Evolutionary conservation across 2,888 invertebrate species (phyloP).

Genomic region (Chydorus sphaericus): DNA sequence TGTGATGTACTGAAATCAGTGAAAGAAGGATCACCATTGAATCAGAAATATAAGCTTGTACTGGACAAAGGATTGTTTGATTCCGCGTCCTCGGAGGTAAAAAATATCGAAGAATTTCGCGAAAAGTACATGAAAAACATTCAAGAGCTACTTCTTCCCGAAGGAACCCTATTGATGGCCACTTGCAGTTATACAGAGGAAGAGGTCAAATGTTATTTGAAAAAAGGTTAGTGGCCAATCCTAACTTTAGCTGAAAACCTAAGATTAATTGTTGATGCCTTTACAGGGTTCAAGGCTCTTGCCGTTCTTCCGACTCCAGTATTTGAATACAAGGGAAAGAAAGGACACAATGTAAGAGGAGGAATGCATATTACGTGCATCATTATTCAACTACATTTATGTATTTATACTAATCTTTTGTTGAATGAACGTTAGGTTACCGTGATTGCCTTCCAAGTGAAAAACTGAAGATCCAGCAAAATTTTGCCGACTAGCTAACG

Average conservation of each 20-base stretch:
- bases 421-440: too few relatives aligned
- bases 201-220: not conserved
- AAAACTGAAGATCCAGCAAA: not conserved
- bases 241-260: too few relatives aligned
- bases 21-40: not conserved
- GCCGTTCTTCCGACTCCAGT: conserved; percentile 1
- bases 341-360: conserved; percentile 5
- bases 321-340: conserved; percentile 5
- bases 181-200: not conserved
- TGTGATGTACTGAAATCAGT: not conserved
- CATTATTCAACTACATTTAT: too few relatives aligned
- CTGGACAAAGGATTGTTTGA: conserved; percentile 7
- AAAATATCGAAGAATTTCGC: not conserved
- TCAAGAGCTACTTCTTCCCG: not conserved
- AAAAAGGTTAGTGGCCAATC: not conserved
- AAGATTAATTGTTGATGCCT: not conserved
- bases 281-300: not conserved
- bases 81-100: not conserved
- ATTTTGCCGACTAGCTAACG: too few relatives aligned
- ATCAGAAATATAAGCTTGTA: not conserved
- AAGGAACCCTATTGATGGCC: not conserved
- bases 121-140: not conserved
- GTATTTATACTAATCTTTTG: too few relatives aligned
- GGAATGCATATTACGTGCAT: too few relatives aligned
- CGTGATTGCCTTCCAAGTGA: not conserved